These are phyloP conservation scores for Thunnus albacares DNA, from an alignment of 2,797 vertebrate species.

Conservation along the genomic window DNA sequence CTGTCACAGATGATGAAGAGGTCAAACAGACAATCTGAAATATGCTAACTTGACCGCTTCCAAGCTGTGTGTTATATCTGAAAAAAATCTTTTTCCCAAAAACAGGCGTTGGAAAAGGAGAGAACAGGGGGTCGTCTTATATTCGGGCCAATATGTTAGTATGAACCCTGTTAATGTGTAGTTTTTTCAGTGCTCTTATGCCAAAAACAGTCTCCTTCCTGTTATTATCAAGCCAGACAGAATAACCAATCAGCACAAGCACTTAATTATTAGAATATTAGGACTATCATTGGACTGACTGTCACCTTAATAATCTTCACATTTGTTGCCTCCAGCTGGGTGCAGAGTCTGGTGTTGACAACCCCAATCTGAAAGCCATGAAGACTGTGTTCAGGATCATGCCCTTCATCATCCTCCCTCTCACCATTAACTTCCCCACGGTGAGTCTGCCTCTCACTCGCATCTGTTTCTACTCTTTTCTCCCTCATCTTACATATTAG, in stretches of 20 bases:
- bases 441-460: constrained; percentile 74
- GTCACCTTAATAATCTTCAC: not conserved
- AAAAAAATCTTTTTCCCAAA: too few species aligned
- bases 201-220: not conserved
- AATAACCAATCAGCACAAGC: not conserved
- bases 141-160: not conserved
- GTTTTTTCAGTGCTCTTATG: not conserved
- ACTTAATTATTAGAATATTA: not conserved
- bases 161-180: not conserved
- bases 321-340: constrained; percentile 82
- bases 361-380: constrained; percentile 89
- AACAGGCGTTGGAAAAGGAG: too few species aligned
- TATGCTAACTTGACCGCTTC: too few species aligned
- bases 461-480: not conserved
- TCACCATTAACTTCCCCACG: constrained; percentile 92
- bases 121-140: too few species aligned
- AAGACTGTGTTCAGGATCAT: constrained; percentile 90
- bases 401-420: constrained; percentile 89
- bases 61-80: too few species aligned
- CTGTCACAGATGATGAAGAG: too few species aligned
- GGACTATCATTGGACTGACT: not conserved
- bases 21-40: too few species aligned
- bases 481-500: not conserved
- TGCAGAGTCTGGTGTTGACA: constrained; percentile 91
- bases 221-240: not conserved